Base-by-base conservation (phyloP, 2,797 vertebrate species). In the Molossus molossus region DNA sequence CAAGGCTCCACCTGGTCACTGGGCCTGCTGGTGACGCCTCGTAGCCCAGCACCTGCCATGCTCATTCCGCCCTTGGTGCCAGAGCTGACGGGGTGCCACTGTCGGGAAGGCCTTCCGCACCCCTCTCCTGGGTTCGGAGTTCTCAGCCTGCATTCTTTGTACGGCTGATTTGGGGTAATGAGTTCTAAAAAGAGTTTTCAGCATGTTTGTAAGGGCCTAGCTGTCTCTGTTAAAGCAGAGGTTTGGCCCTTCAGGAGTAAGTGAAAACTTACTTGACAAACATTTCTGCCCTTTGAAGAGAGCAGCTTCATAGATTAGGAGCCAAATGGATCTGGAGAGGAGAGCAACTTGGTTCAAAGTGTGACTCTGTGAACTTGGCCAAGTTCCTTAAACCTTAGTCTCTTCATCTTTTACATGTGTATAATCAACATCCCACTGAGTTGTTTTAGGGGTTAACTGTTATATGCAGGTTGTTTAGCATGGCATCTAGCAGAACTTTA, bases 361-460 rank as follows among this genome's bases (percentile, higher is more conserved):
- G 15, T 82, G 58, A 94, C n/a, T 67, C 8, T 80, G 25, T 83
- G 79, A 75, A 87, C 48, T 69, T 86, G 62, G 62, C 1, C 21
- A 86, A 77, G 25, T 62, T 73, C 58, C 14, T 79, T 90, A 87
- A 80, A 64, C n/a, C 4, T 76, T 37, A 29, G 72, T 60, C 14
- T 23, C 11, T 10, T 86, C 10, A 29, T 33, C 25, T 83, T 77
- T 80, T n/a, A 73, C 48, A n/a, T 73, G 25, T 33, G 1, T 91
- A 4, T 50, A 37, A 8, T 48, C 69, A 25, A 17, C 20, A 83
- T 7, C 37, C 57, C 57, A 50, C 37, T 67, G 29, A 4, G 7
- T 69, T 85, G 23, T 93, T 93, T 77, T 60, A 82, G n/a, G 69
- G 18, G 21, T 87, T 92, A 90, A 83, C 53, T 72, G 10, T 48